A percentile compares a stretch with the other conserved stretches of the same genome.
These are phyloP conservation scores for Maniola jurtina DNA, from an alignment of 1,140 invertebrate species.

Conservation along the genomic window DNA sequence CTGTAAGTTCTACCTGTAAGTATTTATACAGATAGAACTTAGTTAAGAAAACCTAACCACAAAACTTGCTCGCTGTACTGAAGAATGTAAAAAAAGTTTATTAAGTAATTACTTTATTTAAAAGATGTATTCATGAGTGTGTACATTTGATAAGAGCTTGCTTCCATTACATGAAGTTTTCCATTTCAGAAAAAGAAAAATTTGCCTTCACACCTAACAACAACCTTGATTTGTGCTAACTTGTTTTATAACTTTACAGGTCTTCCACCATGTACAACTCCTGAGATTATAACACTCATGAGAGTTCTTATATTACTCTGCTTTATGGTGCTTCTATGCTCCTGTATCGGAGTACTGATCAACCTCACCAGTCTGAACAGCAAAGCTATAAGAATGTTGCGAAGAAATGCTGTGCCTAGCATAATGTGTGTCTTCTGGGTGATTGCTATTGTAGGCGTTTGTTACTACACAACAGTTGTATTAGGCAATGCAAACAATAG, in stretches of 20 bases:
- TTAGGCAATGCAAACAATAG: slow-evolving; percentile 71
- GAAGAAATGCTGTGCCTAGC: slow-evolving; percentile 77
- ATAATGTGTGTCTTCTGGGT: slow-evolving; percentile 79
- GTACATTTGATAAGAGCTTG: too few relatives aligned
- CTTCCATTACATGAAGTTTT: too few relatives aligned
- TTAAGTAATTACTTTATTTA: too few relatives aligned
- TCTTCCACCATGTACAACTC: slow-evolving; percentile 72
- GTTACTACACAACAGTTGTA: slow-evolving; percentile 77
- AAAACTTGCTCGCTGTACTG: too few relatives aligned
- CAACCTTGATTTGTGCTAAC: too few relatives aligned
- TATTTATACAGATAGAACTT: too few relatives aligned
- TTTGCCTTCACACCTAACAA: too few relatives aligned
- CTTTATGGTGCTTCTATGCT: slow-evolving; percentile 77
- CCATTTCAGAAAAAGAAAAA: too few relatives aligned
- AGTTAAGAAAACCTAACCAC: too few relatives aligned
- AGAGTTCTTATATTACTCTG: slow-evolving; percentile 77
- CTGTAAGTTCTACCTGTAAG: too few relatives aligned
- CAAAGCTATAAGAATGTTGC: slow-evolving; percentile 71
- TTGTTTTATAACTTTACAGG: slow-evolving; percentile 55
- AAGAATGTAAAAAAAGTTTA: too few relatives aligned
- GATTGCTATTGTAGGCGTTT: slow-evolving; percentile 78
- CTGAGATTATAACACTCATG: slow-evolving; percentile 77
- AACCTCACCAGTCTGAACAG: slow-evolving; percentile 77
- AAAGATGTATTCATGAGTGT: too few relatives aligned
- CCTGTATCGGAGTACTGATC: slow-evolving; percentile 76